Evolutionary conservation across 2,797 vertebrate genomes (phyloP), one percentile per base, ranked within the genome.

Genomic region (Ctenopoma multispine): DNA sequence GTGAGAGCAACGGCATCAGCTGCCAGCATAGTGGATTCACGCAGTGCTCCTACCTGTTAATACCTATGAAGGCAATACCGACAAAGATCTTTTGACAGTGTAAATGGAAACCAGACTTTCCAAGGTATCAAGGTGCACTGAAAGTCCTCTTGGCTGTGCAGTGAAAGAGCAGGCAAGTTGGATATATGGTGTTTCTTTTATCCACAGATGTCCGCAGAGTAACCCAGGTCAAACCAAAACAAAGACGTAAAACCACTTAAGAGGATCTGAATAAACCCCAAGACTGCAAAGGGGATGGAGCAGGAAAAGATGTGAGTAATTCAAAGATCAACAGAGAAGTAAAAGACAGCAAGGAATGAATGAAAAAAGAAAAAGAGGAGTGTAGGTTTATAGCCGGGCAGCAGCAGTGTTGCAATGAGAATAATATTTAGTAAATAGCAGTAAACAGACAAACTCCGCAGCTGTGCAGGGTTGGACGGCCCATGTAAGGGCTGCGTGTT

Each of bases 341-440:
- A 73, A 72, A 77, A 81, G 61, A 75, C 46, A 61, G 69, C 21
- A 56, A 79, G 72, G 78, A 84, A 82, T 76, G 48, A 83, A 83
- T 81, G 58, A 66, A 81, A 72, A 74, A 65, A 63, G 54, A 67
- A 80, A 64, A 74, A 73, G 60, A 64, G 34, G 56, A 81, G 60
- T 61, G 75, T 77, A 84, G 87, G 88, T 92, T 93, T 90, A 92
- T 85, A 87, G 80, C 50, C 34, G 86, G 72, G 79, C 81, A 90
- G 77, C 82, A 77, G 86, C 81, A 80, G 89, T 88, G 90, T 86
- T 89, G 90, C 89, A 92, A 91, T 83, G 79, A 89, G 88, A 89
- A 92, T 83, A 86, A 84, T 92, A 90, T 92, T 92, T 93, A 89
- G 90, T 93, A 94, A 93, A 95, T 92, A 92, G 82, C 84, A 54